Conservation (phyloP, 2,888 invertebrate species). For the Luffia ferchaultella region DNA sequence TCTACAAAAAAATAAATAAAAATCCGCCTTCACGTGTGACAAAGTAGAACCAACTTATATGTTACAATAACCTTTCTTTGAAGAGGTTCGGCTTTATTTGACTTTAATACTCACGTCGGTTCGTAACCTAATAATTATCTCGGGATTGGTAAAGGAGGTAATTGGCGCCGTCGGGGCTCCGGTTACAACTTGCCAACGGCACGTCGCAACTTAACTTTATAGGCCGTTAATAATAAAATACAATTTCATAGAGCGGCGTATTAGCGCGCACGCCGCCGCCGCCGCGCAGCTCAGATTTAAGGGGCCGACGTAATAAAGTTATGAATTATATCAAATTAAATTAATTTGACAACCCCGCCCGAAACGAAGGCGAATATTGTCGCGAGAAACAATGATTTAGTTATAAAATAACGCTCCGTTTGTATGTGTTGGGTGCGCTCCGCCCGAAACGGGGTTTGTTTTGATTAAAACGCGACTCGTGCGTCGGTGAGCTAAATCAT, state of each 20-base stretch:
- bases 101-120: background rate
- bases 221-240: slow-evolving; percentile 63
- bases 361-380: slow-evolving; percentile 33
- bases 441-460: background rate
- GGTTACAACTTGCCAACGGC: slow-evolving; percentile 55
- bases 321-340: slow-evolving; percentile 62
- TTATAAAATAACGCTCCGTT: slow-evolving; percentile 33
- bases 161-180: slow-evolving; percentile 29
- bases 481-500: background rate
- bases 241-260: slow-evolving; percentile 47
- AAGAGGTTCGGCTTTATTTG: too few relatives aligned
- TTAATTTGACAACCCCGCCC: slow-evolving; percentile 58
- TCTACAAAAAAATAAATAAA: too few relatives aligned
- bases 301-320: slow-evolving; percentile 45
- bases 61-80: too few relatives aligned
- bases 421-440: slow-evolving; percentile 2
- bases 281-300: background rate
- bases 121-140: background rate
- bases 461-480: background rate
- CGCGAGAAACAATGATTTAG: slow-evolving; percentile 38
- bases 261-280: background rate
- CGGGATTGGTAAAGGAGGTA: slow-evolving; percentile 22
- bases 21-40: too few relatives aligned
- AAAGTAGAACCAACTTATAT: too few relatives aligned
- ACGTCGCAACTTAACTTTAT: slow-evolving; percentile 52